These are phyloP conservation scores for Oscheius myriophilus DNA, from an alignment of 2,888 invertebrate genomes.

Conservation along the genomic window DNA sequence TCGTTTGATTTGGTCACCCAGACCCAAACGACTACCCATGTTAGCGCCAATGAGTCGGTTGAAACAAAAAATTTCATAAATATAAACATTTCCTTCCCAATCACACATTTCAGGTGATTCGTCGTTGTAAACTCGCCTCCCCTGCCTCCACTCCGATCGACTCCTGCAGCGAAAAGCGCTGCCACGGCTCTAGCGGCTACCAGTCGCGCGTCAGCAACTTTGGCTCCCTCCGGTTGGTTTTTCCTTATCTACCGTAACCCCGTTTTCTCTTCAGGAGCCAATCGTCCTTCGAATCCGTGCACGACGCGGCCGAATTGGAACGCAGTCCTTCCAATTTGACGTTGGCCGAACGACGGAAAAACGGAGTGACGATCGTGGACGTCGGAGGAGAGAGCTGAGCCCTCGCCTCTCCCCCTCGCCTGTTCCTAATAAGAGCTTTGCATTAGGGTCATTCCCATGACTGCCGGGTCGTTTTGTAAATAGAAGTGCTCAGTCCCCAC, in stretches of 20 bases:
- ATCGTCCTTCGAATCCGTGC: constrained; percentile 51
- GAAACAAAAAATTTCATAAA: too few relatives aligned
- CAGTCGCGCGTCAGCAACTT: constrained; percentile 49
- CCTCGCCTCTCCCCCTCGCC: not conserved
- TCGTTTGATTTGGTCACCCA: too few relatives aligned
- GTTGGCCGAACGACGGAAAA: constrained; percentile 1
- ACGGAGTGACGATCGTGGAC: constrained; percentile 6
- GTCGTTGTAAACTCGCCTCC: constrained; percentile 23
- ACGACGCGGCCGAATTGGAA: constrained; percentile 45
- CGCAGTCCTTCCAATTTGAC: constrained; percentile 27
- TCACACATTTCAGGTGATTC: constrained; percentile 8
- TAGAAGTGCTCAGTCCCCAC: constrained; percentile 7
- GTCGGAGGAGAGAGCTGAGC: constrained; percentile 15
- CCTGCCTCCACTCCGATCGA: constrained; percentile 12
- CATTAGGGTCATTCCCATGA: constrained; percentile 7
- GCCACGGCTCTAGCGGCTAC: constrained; percentile 51
- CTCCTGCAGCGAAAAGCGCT: constrained; percentile 34
- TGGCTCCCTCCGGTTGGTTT: constrained; percentile 40
- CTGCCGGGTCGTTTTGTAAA: constrained; percentile 21
- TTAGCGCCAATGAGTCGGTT: too few relatives aligned
- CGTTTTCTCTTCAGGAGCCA: constrained; percentile 41
- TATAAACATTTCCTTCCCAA: not conserved
- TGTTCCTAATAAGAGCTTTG: constrained; percentile 13
- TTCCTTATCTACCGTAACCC: not conserved
- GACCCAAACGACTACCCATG: too few relatives aligned